Base-by-base conservation (phyloP, 1,140 invertebrate species). In the Pseudomyrmex dendroicus region DNA sequence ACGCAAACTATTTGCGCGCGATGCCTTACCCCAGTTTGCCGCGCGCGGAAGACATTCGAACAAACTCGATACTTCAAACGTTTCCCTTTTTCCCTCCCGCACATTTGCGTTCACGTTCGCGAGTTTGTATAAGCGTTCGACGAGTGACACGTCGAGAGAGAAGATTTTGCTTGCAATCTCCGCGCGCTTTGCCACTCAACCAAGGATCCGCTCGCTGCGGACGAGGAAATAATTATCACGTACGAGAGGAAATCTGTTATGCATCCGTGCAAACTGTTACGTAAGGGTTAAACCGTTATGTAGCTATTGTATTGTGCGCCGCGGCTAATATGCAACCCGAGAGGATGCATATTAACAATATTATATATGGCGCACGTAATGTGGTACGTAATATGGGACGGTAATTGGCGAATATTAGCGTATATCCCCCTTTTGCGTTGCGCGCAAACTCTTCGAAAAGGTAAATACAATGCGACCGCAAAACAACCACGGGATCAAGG, bases 231-330 rank as follows among this genome's bases (percentile, higher is more conserved):
- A 77, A 67, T 77, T 77, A 67, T 48, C 67, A 44, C 48, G 50
- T 77, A 44, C 12, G 48, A 22, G 35, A 35, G 25, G 22, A 20
- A 67, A 67, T 77, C 48, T 52, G 50, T 77, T 67, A 77, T 77
- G 48, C 50, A 77, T 17, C 48, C 62, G 25, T 35, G 48, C 63
- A 77, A 77, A 77, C 62, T 76, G 59, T 76, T 76, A 76, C 61
- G 62, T 64, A 67, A 77, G 62, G 48, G 73, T 77, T 77, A 77
- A 67, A 67, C 62, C 46, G 73, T 66, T 76, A 76, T 66, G 50
- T 56, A 66, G 62, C 62, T 77, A 77, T 77, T 77, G 48, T 56
- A 77, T 54, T 66, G 35, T 35, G 73, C 25, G 4, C 44, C 46
- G n/a, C 12, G 67, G 62, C 25, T 20, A 35, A 67, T 77, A 22